These are phyloP conservation scores for Sebastes fasciatus DNA, from an alignment of 2,113 vertebrate genomes.

Conservation along the genomic window DNA sequence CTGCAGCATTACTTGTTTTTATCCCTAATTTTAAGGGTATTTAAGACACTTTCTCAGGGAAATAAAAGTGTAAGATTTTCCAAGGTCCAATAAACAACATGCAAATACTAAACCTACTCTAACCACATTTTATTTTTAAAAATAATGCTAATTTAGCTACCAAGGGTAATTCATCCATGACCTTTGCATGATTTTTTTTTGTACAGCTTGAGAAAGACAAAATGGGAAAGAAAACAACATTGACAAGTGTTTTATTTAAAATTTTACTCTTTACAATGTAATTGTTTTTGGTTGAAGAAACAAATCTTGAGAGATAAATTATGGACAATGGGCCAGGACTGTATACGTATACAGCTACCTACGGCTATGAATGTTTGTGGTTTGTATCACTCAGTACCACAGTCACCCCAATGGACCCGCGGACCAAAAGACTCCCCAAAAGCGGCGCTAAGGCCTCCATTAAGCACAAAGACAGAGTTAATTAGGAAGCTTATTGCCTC, in stretches of 20 bases:
- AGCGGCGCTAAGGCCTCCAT: conserved; percentile 73
- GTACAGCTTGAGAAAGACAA: not conserved
- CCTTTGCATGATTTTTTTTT: not conserved
- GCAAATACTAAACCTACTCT: not conserved
- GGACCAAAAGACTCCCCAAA: conserved; percentile 73
- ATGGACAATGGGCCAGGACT: conserved; percentile 10
- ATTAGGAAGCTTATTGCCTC: conserved; percentile 85
- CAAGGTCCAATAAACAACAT: not conserved
- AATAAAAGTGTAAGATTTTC: too few relatives aligned
- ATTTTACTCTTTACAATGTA: not conserved
- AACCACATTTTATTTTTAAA: not conserved
- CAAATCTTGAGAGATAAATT: conserved; percentile 12
- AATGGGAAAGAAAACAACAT: not conserved
- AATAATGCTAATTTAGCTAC: not conserved
- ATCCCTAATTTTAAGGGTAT: not conserved
- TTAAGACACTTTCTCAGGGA: not conserved
- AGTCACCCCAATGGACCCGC: conserved; percentile 63
- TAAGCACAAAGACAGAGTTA: conserved; percentile 84
- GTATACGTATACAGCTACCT: conserved; percentile 10
- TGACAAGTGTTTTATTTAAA: conserved; percentile 5
- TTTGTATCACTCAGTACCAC: conserved; percentile 67
- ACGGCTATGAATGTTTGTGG: conserved; percentile 37
- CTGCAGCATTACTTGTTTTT: not conserved
- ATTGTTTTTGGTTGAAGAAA: not conserved
- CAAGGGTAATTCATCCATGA: not conserved